Evolutionary conservation across 2,888 invertebrate genomes (phyloP), one percentile per base, ranked within the genome.

Genomic region (Drosophila eohydei): DNA sequence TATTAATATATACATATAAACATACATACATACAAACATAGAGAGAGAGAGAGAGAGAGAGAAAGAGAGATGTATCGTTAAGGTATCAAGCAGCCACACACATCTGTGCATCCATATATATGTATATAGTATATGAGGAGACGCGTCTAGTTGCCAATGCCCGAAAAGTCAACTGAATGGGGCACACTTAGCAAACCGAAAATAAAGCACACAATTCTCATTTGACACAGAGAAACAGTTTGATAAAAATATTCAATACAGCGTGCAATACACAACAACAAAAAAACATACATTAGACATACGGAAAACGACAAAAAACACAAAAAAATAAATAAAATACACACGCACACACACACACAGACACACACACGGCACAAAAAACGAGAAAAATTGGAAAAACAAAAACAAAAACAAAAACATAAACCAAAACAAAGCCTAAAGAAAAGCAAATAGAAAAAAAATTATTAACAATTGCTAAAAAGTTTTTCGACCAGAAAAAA

Each of bases 111-210:
- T 16, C 32, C 1, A 50, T 38, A 55, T n/a, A 69, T 61, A 60
- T 36, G 50, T 36, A 16, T 54, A 40, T 21, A 48, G 28, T 26
- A 11, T 14, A 51, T 36, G 6, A 38, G 34, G 26, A 16, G 32
- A 40, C 50, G 65, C 75, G 6, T 80, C 82, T 84, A 84, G 78
- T 59, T 16, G 69, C 68, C 78, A 69, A 75, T 64, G 81, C 74
- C 74, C 74, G 68, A 26, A n/a, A 78, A 59, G 55, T 71, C 83
- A 83, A 66, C 67, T 30, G 26, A 66, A 52, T 34, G 55, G 65
- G 66, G 40, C 56, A 71, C 65, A 81, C 61, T 60, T 48, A 54
- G 46, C 59, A 54, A 63, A 63, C 61, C 44, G 43, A 61, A 64
- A 9, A 16, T 21, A 8, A 50, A 59, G 40, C 61, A 66, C 71